Conservation (phyloP, 1,140 invertebrate genomes). For the Cydia strobilella region DNA sequence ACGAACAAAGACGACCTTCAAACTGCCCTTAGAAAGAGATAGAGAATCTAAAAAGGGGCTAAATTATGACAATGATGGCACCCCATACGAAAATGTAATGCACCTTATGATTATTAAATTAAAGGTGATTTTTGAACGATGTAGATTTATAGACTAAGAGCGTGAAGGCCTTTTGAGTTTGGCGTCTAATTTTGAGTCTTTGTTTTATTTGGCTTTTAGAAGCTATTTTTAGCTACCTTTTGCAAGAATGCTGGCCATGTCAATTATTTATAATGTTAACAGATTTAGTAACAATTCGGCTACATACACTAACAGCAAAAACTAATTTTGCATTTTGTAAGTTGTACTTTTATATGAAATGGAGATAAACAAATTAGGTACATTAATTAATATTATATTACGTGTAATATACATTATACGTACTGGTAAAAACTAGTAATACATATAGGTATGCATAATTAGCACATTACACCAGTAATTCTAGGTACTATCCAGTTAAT, state of each 20-base stretch:
- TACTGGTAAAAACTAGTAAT: background rate
- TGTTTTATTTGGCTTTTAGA: background rate
- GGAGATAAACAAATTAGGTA: no score
- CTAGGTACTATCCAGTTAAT: background rate
- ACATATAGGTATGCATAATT: background rate
- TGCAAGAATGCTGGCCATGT: background rate
- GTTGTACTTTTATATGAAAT: no score
- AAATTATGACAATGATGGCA: slow-evolving; percentile 38
- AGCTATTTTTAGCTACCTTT: background rate
- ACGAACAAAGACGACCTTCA: slow-evolving; percentile 36
- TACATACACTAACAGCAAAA: no score
- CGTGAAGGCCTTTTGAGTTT: background rate
- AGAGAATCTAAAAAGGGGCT: slow-evolving; percentile 33
- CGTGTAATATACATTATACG: no score
- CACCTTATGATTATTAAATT: slow-evolving; percentile 9
- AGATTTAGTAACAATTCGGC: background rate
- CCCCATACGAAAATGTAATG: slow-evolving; percentile 5
- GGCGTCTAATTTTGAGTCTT: background rate
- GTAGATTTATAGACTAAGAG: slow-evolving; percentile 27
- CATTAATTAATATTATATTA: no score
- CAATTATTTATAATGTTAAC: background rate
- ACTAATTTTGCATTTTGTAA: no score
- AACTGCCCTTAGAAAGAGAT: background rate
- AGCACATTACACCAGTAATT: background rate
- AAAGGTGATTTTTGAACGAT: slow-evolving; percentile 18